These are phyloP conservation scores for Dendroctonus valens DNA, from an alignment of 1,140 invertebrate genomes.

Conservation along the genomic window DNA sequence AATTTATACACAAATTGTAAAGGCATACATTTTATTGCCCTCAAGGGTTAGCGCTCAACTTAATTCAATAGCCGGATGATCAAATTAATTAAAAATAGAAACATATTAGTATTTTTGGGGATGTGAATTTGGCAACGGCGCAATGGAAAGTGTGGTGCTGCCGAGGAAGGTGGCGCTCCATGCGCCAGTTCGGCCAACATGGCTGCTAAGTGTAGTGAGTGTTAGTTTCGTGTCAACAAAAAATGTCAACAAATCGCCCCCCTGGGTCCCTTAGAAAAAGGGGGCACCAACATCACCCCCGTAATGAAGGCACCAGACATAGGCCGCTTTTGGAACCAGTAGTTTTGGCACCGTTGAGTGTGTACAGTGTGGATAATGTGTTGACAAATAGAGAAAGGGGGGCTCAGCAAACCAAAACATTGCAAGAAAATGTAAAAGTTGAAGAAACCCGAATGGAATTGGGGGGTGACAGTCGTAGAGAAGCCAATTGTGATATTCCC, in stretches of 20 bases:
- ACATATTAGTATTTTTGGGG: neutral
- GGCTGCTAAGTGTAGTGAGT: slow-evolving; percentile 50
- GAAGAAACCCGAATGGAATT: neutral
- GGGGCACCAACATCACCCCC: slow-evolving; percentile 77
- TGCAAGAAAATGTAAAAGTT: slow-evolving; percentile 28
- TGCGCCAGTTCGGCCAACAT: slow-evolving; percentile 51
- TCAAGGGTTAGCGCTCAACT: too few species aligned
- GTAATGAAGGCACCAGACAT: slow-evolving; percentile 53
- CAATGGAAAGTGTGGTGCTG: neutral
- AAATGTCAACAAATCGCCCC: slow-evolving; percentile 55
- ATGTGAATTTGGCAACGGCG: slow-evolving; percentile 5
- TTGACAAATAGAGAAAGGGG: slow-evolving; percentile 39
- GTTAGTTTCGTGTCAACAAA: slow-evolving; percentile 48
- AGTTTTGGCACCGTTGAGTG: slow-evolving; percentile 26
- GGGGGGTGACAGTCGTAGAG: slow-evolving; percentile 31
- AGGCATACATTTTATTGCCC: too few species aligned
- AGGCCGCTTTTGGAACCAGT: slow-evolving; percentile 47
- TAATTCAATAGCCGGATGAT: neutral
- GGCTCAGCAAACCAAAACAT: slow-evolving; percentile 29
- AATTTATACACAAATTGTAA: too few species aligned
- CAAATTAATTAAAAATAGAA: too few species aligned
- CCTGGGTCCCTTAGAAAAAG: slow-evolving; percentile 62
- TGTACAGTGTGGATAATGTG: slow-evolving; percentile 38
- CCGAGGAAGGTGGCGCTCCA: slow-evolving; percentile 17
- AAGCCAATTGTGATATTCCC: slow-evolving; percentile 43